phyloP scores from a whole-genome alignment of 2,797 vertebrate species.

The Myotis vivesi region DNA sequence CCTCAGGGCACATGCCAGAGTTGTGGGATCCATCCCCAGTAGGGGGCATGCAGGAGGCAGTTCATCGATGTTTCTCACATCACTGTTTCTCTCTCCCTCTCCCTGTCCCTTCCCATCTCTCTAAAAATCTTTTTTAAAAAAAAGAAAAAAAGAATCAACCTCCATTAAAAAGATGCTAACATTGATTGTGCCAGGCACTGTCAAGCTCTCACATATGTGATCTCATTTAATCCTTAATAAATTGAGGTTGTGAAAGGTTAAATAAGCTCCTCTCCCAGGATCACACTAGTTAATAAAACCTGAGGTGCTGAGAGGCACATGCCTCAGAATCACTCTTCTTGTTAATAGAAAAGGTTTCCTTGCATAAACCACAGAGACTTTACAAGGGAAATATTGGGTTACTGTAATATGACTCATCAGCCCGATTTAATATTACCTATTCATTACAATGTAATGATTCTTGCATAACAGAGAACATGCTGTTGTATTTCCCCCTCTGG shows the following conservation, averaged over 20 bases:
- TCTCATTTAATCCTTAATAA: slow-evolving; percentile 22
- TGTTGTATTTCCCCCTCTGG: neutral
- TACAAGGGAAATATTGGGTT: slow-evolving; percentile 53
- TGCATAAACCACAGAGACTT: slow-evolving; percentile 40
- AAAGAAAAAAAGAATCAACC: neutral
- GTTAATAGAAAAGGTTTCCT: slow-evolving; percentile 54
- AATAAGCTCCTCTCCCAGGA: neutral
- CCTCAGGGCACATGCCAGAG: neutral
- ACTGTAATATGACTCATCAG: slow-evolving; percentile 67
- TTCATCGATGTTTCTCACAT: neutral
- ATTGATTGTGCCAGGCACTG: neutral
- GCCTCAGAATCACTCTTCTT: slow-evolving; percentile 3
- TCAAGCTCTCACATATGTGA: neutral
- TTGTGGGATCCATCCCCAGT: neutral
- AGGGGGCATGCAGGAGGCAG: neutral
- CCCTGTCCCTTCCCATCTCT: neutral
- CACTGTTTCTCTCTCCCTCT: neutral
- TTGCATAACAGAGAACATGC: slow-evolving; percentile 23
- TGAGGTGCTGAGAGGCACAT: neutral
- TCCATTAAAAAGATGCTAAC: neutral
- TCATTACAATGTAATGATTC: slow-evolving; percentile 46
- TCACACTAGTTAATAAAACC: neutral
- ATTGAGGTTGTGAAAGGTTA: neutral
- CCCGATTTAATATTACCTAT: slow-evolving; percentile 60
- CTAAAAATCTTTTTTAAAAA: neutral